phyloP scores from a whole-genome alignment of 2,888 invertebrate genomes.

The Atrina japonica region DNA sequence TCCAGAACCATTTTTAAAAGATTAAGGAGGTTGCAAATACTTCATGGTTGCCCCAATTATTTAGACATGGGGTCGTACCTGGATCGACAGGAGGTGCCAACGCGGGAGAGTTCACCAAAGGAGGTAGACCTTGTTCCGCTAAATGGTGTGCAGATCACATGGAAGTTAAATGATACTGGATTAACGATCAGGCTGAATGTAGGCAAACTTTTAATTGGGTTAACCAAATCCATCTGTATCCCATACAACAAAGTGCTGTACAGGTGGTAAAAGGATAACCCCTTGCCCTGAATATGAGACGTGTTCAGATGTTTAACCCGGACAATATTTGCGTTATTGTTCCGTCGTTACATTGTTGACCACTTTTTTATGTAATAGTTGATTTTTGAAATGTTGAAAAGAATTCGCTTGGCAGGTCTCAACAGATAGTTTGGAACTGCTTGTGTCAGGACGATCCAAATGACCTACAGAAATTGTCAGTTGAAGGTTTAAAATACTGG shows the following conservation, averaged over 20 bases:
- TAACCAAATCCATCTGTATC: conserved; percentile 41
- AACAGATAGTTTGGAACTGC: no score
- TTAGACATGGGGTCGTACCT: conserved; percentile 31
- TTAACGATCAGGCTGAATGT: conserved; percentile 49
- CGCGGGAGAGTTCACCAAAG: conserved; percentile 45
- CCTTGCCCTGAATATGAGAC: no score
- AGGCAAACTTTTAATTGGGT: conserved; percentile 21
- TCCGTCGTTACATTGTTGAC: no score
- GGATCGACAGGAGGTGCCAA: conserved; percentile 43
- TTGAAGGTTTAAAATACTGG: no score
- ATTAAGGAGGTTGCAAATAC: conserved; percentile 46
- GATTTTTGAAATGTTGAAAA: no score
- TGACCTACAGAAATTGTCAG: no score
- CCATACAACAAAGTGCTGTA: conserved; percentile 37
- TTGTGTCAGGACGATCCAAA: no score
- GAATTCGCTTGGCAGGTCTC: no score
- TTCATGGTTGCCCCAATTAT: conserved; percentile 29
- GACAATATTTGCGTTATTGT: no score
- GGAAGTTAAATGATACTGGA: conserved; percentile 44
- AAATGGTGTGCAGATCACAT: conserved; percentile 48
- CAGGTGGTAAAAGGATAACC: conserved; percentile 41
- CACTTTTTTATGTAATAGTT: no score
- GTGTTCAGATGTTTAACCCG: no score
- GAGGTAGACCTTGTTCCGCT: conserved; percentile 35
- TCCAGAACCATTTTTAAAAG: no score